Evolutionary conservation across 2,888 invertebrate genomes (phyloP).

Genomic region (Megaustenia siamemsis): DNA sequence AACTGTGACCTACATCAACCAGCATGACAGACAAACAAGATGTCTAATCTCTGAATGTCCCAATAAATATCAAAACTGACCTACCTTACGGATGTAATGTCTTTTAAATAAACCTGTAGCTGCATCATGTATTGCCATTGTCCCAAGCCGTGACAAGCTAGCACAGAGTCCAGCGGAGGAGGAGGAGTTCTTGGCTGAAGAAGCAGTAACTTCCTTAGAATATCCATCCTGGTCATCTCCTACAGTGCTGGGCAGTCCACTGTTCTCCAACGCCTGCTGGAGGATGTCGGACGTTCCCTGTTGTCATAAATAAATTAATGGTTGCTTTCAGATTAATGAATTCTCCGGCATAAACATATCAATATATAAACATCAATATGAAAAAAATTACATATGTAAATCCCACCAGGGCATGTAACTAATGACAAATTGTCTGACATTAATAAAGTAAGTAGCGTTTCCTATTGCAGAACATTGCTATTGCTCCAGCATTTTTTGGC

Average conservation of each 20-base stretch:
- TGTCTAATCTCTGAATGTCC: too few species aligned
- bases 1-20: too few species aligned
- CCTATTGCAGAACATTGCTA: too few species aligned
- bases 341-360: too few species aligned
- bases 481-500: too few species aligned
- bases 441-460: too few species aligned
- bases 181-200: not conserved
- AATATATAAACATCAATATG: not conserved
- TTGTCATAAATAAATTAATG: not conserved
- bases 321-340: too few species aligned
- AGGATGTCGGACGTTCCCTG: constrained; percentile 80
- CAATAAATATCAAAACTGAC: too few species aligned
- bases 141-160: constrained; percentile 58
- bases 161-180: constrained; percentile 6
- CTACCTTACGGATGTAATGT: constrained; percentile 82
- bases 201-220: constrained; percentile 31
- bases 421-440: not conserved
- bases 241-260: constrained; percentile 75
- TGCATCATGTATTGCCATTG: constrained; percentile 76
- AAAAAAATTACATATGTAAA: not conserved
- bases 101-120: constrained; percentile 77
- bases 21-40: too few species aligned
- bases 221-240: constrained; percentile 48
- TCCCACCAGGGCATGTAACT: too few species aligned
- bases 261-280: constrained; percentile 82